Percentiles rank a stretch among this genome's conserved stretches.
These are phyloP conservation scores for Strix uralensis DNA, from an alignment of 2,113 vertebrate species.

Conservation along the genomic window DNA sequence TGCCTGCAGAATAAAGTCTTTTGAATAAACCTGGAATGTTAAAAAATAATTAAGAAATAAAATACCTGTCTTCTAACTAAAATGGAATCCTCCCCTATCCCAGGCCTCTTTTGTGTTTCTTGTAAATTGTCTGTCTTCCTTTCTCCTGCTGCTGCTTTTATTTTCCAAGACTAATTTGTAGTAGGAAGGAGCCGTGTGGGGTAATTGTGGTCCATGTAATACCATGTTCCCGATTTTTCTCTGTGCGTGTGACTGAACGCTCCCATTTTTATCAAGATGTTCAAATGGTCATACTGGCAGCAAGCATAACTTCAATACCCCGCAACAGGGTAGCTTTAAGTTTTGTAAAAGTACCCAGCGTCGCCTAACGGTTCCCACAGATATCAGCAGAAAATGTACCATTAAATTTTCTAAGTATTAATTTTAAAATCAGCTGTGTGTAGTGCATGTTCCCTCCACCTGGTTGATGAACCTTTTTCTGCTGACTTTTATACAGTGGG, in stretches of 20 bases:
- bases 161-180: background rate
- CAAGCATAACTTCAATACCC: background rate
- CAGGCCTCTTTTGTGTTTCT: background rate
- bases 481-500: background rate
- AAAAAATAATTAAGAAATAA: background rate
- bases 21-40: constrained; percentile 54
- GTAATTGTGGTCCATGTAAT: background rate
- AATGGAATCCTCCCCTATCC: background rate
- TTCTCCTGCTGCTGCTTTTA: background rate
- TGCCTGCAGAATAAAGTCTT: constrained; percentile 31
- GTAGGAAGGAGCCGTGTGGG: background rate
- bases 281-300: background rate
- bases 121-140: background rate
- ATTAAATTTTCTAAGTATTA: background rate
- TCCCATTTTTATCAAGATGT: background rate
- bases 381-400: background rate
- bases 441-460: background rate
- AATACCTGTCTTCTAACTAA: background rate
- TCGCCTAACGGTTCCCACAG: background rate
- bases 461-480: background rate
- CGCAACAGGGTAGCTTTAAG: background rate
- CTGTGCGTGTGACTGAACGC: background rate
- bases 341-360: background rate
- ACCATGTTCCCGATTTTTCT: background rate
- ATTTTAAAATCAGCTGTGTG: background rate